Evolutionary conservation across 2,888 invertebrate species (phyloP).

Genomic region (Allophyes oxyacanthae): DNA sequence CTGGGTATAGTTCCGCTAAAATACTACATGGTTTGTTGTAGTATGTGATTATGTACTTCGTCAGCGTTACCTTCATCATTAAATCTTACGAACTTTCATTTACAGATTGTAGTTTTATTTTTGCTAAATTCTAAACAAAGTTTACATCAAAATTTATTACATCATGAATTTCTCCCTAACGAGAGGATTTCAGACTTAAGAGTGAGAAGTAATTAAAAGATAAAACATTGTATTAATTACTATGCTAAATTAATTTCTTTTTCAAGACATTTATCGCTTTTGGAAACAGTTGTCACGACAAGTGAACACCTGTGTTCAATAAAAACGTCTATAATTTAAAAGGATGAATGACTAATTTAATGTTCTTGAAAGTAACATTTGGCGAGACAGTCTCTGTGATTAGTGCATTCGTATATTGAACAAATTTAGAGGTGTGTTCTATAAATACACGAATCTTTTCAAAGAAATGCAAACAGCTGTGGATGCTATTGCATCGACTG

Average conservation of each 20-base stretch:
- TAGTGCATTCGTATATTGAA: no score
- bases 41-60: no score
- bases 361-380: conserved; percentile 37
- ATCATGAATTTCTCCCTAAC: conserved; percentile 24
- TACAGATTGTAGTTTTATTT: conserved; percentile 15
- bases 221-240: no score
- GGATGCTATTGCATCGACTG: conserved; percentile 6
- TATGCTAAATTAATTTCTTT: conserved; percentile 33
- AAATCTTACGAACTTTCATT: not conserved
- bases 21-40: conserved; percentile 10
- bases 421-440: conserved; percentile 8
- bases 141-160: conserved; percentile 12
- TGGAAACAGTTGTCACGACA: conserved; percentile 32
- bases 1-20: conserved; percentile 34
- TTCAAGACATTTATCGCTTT: conserved; percentile 42
- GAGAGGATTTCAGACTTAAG: conserved; percentile 17
- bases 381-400: conserved; percentile 2
- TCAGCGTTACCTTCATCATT: no score
- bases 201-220: conserved; percentile 24
- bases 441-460: conserved; percentile 1
- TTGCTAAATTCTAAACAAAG: not conserved
- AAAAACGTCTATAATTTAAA: conserved; percentile 32
- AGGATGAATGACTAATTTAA: conserved; percentile 39
- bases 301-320: conserved; percentile 58
- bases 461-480: conserved; percentile 3